A percentile compares a stretch with the other conserved stretches of the same genome.
These are phyloP conservation scores for Hylaeus volcanicus DNA, from an alignment of 1,140 invertebrate species.

Conservation along the genomic window DNA sequence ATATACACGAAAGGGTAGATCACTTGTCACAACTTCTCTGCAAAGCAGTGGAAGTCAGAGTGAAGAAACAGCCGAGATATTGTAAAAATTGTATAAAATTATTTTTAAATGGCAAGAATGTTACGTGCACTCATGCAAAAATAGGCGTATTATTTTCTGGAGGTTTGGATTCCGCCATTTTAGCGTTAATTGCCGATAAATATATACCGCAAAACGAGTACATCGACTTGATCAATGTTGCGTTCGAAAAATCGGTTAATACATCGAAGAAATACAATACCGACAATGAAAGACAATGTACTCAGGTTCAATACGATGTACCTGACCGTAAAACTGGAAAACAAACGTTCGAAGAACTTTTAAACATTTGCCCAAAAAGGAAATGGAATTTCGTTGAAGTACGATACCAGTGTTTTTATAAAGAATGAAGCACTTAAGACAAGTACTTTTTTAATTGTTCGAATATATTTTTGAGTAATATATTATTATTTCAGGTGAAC, in stretches of 20 bases:
- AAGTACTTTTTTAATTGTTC: conserved; percentile 51
- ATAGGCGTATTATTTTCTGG: conserved; percentile 96
- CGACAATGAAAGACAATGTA: conserved; percentile 30
- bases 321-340: conserved; percentile 91
- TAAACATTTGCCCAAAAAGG: conserved; percentile 85
- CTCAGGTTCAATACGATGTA: conserved; percentile 82
- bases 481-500: conserved; percentile 84
- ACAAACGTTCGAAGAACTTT: conserved; percentile 87
- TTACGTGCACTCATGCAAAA: conserved; percentile 85
- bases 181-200: conserved; percentile 90
- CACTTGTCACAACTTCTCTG: conserved; percentile 82
- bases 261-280: conserved; percentile 21
- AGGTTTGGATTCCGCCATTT: conserved; percentile 95
- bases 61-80: conserved; percentile 84
- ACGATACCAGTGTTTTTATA: conserved; percentile 53
- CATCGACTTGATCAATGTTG: conserved; percentile 98
- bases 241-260: conserved; percentile 86
- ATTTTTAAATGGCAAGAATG: conserved; percentile 51
- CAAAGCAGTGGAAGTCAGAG: conserved; percentile 84
- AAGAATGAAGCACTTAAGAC: not conserved
- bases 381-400: conserved; percentile 88
- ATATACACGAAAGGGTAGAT: conserved; percentile 78
- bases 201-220: conserved; percentile 85
- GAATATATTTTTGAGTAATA: conserved; percentile 22
- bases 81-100: conserved; percentile 84